phyloP scores from a whole-genome alignment of 2,797 vertebrate species.

The Heliangelus exortis region DNA sequence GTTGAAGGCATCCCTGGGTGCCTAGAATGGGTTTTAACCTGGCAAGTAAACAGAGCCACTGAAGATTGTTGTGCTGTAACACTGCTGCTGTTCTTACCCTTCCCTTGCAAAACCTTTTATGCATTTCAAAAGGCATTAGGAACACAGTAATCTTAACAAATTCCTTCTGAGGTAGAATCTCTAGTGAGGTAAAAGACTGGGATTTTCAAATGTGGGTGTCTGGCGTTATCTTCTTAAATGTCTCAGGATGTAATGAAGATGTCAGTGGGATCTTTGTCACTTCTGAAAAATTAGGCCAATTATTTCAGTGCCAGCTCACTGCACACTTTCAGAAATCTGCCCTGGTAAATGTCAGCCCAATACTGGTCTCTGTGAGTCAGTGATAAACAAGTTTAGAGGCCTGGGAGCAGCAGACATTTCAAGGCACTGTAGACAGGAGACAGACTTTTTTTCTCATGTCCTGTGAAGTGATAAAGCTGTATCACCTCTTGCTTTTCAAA shows the following conservation, averaged over 20 bases:
- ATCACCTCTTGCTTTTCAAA: not conserved
- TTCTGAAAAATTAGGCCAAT: conserved; percentile 36
- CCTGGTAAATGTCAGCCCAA: conserved; percentile 24
- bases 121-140: not conserved
- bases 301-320: conserved; percentile 26
- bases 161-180: not conserved
- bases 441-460: not conserved
- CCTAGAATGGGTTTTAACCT: not conserved
- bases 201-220: not conserved
- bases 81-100: not conserved
- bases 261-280: conserved; percentile 19
- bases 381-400: conserved; percentile 1
- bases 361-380: not conserved
- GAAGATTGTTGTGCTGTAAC: not conserved
- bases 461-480: not conserved
- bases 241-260: conserved; percentile 17
- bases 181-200: not conserved
- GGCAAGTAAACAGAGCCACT: not conserved
- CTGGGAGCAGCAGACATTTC: not conserved
- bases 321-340: conserved; percentile 1
- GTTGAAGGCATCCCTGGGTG: not conserved
- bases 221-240: not conserved
- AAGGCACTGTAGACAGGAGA: not conserved
- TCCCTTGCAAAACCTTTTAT: not conserved
- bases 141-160: conserved; percentile 10